Evolutionary conservation across 2,113 vertebrate genomes (phyloP), one percentile per base, ranked within the genome.

Genomic region (Seriola rivoliana): DNA sequence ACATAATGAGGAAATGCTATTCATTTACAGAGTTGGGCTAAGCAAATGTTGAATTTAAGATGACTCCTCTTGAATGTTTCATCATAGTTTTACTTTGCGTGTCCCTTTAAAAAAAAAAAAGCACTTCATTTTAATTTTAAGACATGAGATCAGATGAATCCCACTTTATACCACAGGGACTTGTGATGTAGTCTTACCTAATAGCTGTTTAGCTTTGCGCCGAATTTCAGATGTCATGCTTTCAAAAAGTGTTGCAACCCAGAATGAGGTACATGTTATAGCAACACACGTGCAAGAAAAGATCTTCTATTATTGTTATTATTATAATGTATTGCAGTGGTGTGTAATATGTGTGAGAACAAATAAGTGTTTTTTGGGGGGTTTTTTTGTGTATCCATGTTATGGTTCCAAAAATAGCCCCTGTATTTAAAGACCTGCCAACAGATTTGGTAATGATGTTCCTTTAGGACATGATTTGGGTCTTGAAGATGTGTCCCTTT

Each of bases 11-110:
- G 46, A 42, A 48, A n/a, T 16, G 14, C n/a, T 60, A 3, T 40
- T 54, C 4, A 38, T 76, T 71, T 71, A 64, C n/a, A 64, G 48
- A 64, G 25, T 57, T 36, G 38, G 19, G 21, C 17, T 10, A 10
- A 65, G 58, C 21, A 58, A 21, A 46, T 63, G 42, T 11, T 55
- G 6, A 59, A 70, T 58, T 36, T 62, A 55, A 75, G 44, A 72
- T 46, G 44, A 54, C 57, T 9, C 34, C 16, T 68, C 55, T 57
- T 73, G n/a, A 84, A 70, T 64, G 29, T 79, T 75, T 57, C 8
- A 75, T 74, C 29, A 36, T 3, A 16, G 17, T 73, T 77, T 76
- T 46, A 74, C 10, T 63, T 71, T 78, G 48, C 9, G n/a, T 57
- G 38, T 46, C 42, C 11, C 42, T 40, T 71, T 63, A 7, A 38